Evolutionary conservation across 92 coral and sea anemone species (phyloP).

Genomic region (Galaxea fascicularis): DNA sequence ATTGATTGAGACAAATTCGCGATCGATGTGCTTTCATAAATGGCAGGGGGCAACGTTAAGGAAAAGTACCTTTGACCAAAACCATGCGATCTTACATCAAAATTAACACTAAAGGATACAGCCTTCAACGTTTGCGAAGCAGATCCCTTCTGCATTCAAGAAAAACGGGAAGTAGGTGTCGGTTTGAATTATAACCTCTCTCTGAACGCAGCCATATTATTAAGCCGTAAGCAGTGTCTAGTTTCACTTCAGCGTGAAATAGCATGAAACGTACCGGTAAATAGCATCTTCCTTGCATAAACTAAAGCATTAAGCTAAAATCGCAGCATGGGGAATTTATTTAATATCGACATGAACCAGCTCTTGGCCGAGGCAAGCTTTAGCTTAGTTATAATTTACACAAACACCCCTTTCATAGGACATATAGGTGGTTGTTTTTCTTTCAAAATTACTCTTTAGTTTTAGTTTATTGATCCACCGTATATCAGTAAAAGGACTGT

Average conservation of each 20-base stretch:
- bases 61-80: neutral
- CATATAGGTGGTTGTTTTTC: constrained; percentile 17
- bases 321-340: neutral
- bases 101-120: neutral
- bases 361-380: neutral
- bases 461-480: constrained; percentile 2
- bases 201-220: constrained; percentile 16
- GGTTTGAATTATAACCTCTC: neutral
- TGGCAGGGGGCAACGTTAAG: constrained; percentile 5
- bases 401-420: constrained; percentile 9
- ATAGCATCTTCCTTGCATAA: neutral
- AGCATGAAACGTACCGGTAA: constrained; percentile 6
- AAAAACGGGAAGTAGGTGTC: constrained; percentile 16
- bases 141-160: neutral
- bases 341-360: neutral
- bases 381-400: constrained; percentile 14
- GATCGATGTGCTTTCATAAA: neutral
- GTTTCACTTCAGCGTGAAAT: constrained; percentile 14
- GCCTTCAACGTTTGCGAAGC: neutral
- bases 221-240: constrained; percentile 7
- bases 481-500: constrained; percentile 4
- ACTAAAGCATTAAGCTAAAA: neutral
- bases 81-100: neutral
- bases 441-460: neutral
- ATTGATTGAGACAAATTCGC: constrained; percentile 14